Percentiles rank a stretch among this genome's conserved stretches.
Evolutionary conservation across 2,113 vertebrate species (phyloP).

Genomic region (Odocoileus hemionus): DNA sequence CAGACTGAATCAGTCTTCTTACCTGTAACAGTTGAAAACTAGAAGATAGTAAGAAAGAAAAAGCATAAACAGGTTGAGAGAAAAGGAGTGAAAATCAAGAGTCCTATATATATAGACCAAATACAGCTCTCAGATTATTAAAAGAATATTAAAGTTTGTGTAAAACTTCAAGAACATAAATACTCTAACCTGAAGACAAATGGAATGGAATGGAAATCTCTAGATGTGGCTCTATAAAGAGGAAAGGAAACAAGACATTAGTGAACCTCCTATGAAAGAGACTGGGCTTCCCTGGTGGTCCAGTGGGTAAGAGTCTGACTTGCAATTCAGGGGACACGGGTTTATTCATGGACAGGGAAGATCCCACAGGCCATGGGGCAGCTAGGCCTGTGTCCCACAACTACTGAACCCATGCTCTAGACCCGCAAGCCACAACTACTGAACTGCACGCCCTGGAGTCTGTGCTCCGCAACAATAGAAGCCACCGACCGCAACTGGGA

Average conservation of each 20-base stretch:
- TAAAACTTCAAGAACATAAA: background rate
- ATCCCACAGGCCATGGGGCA: background rate
- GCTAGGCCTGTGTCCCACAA: background rate
- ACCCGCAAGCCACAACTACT: background rate
- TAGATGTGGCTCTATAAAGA: background rate
- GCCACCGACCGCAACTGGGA: background rate
- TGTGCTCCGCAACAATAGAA: background rate
- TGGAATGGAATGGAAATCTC: background rate
- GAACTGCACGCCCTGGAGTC: accelerated
- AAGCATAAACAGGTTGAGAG: background rate
- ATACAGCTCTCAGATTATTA: background rate
- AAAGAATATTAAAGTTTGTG: background rate
- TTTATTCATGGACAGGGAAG: background rate
- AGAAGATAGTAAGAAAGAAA: background rate
- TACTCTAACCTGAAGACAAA: background rate
- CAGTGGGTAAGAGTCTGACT: background rate
- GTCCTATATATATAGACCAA: background rate
- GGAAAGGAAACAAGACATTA: background rate
- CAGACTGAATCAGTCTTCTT: background rate
- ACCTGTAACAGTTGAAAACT: background rate
- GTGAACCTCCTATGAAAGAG: background rate
- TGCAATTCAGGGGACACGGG: background rate
- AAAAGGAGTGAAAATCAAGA: background rate
- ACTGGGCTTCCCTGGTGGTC: background rate
- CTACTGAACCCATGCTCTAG: background rate